Evolutionary conservation across 2,888 invertebrate species (phyloP), one percentile per base, ranked within the genome.

Genomic region (Balanococcus diminutus): DNA sequence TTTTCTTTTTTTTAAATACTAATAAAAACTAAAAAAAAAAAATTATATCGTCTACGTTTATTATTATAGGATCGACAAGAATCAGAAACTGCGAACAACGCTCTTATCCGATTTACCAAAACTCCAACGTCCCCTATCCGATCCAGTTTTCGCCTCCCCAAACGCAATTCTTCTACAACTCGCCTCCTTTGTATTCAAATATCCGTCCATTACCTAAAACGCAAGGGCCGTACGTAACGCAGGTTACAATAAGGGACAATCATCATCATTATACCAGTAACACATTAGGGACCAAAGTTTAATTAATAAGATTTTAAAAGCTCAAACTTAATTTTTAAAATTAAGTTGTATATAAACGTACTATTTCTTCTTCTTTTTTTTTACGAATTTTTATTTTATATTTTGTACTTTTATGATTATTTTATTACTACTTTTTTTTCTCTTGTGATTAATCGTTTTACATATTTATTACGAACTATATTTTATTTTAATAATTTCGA

Each of bases 191-290:
- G 22, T 86, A 86, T 36, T 82, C 86, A 72, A 87, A 82, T 87
- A 87, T 85, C 86, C 87, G 84, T 84, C 31, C 87, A 87, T 22
- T 86, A 87, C 72, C 86, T 82, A 86, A 87, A 82, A 36, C 85
- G 16, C 91, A 92, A 25, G 93, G 93, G 0, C 93, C 93, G 0
- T 93, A 93, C 88, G 91, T 93, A 2, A 93, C 93, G 0, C 93
- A 93, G 88, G 93, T 93, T 61, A 92, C 92, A 79, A 93, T 93
- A 87, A 91, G 92, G 5, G 92, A 92, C 31, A 86, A 87, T 32
- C 84, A 79, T 79, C 87, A 67, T 85, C 82, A 86, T 82, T 86
- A 86, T 82, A 67, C 82, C 42, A 86, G 39, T 81, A 86, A 81
- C 61, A 82, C 86, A 61, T 86, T 86, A 86, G 86, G 86, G 82